Evolutionary conservation across 2,113 vertebrate species (phyloP).

Genomic region (Phrynosoma platyrhinos): DNA sequence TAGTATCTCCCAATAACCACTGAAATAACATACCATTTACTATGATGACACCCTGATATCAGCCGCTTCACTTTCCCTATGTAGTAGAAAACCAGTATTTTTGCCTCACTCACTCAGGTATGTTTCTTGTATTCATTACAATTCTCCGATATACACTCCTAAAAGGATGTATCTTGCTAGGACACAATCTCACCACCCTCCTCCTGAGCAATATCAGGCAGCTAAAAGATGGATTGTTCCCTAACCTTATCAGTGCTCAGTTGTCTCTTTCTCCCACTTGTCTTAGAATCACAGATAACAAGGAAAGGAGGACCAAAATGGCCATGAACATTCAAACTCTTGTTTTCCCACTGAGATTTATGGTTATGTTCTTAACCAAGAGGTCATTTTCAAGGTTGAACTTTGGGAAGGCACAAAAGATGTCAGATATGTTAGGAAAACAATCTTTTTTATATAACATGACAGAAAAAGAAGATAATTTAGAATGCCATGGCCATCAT

Average conservation of each 20-base stretch:
- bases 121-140: neutral
- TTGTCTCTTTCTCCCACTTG: constrained; percentile 18
- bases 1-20: no score
- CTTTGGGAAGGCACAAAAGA: constrained; percentile 51
- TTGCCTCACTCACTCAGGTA: neutral
- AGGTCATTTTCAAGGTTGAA: constrained; percentile 71
- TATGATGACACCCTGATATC: neutral
- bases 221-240: constrained; percentile 21
- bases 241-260: constrained; percentile 6
- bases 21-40: neutral
- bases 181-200: neutral
- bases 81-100: neutral
- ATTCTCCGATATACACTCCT: neutral
- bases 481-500: constrained; percentile 45
- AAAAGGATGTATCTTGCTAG: neutral
- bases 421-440: constrained; percentile 32
- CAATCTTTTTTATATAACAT: constrained; percentile 33
- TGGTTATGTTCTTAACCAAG: constrained; percentile 55
- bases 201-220: neutral
- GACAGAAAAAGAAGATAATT: constrained; percentile 55
- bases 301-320: constrained; percentile 9
- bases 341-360: constrained; percentile 56
- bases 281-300: constrained; percentile 5
- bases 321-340: neutral
- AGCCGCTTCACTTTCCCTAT: neutral